Evolutionary conservation across 2,888 invertebrate species (phyloP), one percentile per base, ranked within the genome.

Genomic region (Mayetiola destructor): DNA sequence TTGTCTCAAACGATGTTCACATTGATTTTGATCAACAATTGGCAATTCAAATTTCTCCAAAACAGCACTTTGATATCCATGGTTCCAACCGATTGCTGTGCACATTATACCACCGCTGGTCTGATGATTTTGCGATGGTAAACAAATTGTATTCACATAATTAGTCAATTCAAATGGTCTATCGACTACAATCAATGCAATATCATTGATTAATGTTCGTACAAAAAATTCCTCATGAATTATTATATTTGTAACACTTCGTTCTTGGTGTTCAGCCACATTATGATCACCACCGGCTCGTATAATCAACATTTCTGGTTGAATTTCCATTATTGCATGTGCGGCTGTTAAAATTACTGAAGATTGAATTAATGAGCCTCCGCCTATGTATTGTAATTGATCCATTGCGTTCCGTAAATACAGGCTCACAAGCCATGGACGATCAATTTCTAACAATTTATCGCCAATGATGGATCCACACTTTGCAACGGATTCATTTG

Each of bases 321-420:
- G 3, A 10, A 53, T 10, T 9, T 32, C 2, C 20, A 10, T 12
- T 2, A 30, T 23, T 10, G 12, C 16, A 30, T 53, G 53, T 6
- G 56, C 59, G 32, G 85, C 85, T 0, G 89, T 90, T 6, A 90
- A 68, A 0, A 88, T 85, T 1, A 84, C 83, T 56, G 74, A 74
- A 0, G 66, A 81, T 60, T 87, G 83, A 61, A 91, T 87, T 8
- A 91, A 72, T 1, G 88, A 81, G 0, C 88, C 90, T 0, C 90
- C 90, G 40, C 88, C 89, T 18, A 84, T 77, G 68, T 85, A 89
- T 8, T 5, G 27, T n/a, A 48, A 27, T 8, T 48, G 23, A 6
- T 16, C 48, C 2, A 5, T 3, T 48, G 48, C 6, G 5, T n/a
- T 3, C 3, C 27, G 27, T 3, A 9, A 48, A 10, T 27, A 30